Base-by-base conservation (phyloP, 2,888 invertebrate genomes). In the Drepanosiphum platanoidis region DNA sequence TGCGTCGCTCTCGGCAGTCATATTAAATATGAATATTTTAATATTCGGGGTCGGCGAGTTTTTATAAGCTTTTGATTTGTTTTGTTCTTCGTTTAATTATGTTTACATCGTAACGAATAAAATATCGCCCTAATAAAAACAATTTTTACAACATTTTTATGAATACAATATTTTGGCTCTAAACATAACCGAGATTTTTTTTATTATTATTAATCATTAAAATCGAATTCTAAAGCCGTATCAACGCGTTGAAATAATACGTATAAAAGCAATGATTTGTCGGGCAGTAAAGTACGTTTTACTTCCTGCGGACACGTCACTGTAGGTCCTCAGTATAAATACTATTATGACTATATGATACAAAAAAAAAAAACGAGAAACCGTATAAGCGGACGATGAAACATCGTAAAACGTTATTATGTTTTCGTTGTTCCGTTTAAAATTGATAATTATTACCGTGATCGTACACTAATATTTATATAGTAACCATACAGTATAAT, bases 351-450 rank as follows among this genome's bases (percentile, higher is more conserved):
- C 52, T 22, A 5, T 52, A 52, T 22, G 52, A 52, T 52, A 52
- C 22, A 18, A 52, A 52, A 42, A 42, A 42, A 42, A 42, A 42
- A 42, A 61, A 61, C n/a, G 18, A 0, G 13, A 61, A 27, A 61
- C 18, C 61, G 61, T 22, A 9, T 22, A 22, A n/a, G 9, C 61
- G 61, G 52, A 52, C 74, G 52, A 74, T n/a, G 34, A n/a, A 75
- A 52, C 34, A 75, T 58, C 75, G n/a, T 75, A 75, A 75, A 75
- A 75, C 32, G 13, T 32, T 74, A 52, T 74, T 52, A 13, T 34
- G 39, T 74, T 52, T 74, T 74, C 52, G n/a, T 74, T 32, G 46
- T 74, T 74, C 61, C 61, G 61, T 61, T 61, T 61, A 11, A 11
- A n/a, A n/a, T n/a, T n/a, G n/a, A 7, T 42, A 7, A 11, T 42